Conservation (phyloP, 2,888 invertebrate species). For the Lasioglossum zephyrum region DNA sequence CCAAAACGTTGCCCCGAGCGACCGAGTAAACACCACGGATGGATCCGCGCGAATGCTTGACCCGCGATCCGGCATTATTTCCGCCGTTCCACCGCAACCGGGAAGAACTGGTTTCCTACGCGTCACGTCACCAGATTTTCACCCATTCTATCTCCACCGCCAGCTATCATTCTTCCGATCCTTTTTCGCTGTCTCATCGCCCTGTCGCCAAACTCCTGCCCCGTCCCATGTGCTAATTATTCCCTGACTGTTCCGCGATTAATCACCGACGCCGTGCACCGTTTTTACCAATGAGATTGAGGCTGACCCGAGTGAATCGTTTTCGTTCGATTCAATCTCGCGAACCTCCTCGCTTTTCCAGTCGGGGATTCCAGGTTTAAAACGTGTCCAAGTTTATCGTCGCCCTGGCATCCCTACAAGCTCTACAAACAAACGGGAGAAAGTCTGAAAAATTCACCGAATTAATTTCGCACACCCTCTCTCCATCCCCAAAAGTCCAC, state of each 20-base stretch:
- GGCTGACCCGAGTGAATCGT: not conserved
- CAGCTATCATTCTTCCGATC: not conserved
- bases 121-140: not conserved
- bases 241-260: slow-evolving; percentile 31
- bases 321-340: slow-evolving; percentile 12
- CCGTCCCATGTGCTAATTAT: slow-evolving; percentile 42
- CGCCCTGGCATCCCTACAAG: not conserved
- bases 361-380: no score
- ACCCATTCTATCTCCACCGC: not conserved
- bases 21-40: not conserved
- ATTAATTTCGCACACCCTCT: not conserved
- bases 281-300: not conserved
- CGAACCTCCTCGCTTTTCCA: not conserved
- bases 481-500: not conserved
- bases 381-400: no score
- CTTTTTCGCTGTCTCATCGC: slow-evolving; percentile 9
- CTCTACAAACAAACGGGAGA: not conserved
- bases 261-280: slow-evolving; percentile 33
- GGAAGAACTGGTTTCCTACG: not conserved
- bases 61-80: not conserved
- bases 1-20: not conserved
- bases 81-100: not conserved
- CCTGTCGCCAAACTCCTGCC: not conserved
- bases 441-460: not conserved
- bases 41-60: not conserved